phyloP scores from a whole-genome alignment of 2,797 vertebrate species.

The Fistularia commersonii region DNA sequence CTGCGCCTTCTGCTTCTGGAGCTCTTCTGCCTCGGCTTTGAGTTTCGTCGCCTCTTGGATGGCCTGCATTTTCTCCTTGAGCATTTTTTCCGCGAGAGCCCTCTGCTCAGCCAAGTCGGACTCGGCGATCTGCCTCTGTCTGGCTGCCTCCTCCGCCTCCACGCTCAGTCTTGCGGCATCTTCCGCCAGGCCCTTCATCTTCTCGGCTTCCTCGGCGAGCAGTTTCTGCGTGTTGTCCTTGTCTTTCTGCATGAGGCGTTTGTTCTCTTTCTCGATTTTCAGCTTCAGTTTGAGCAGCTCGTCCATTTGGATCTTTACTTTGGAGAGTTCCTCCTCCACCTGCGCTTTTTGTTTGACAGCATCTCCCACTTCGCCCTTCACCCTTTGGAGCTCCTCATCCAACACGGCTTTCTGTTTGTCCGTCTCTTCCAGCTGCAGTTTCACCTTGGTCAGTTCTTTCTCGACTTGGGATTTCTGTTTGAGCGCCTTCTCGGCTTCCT shows the following conservation, averaged over 20 bases:
- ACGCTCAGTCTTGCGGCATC: conserved; percentile 86
- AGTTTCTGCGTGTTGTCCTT: conserved; percentile 88
- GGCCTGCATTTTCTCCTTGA: conserved; percentile 96
- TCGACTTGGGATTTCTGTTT: conserved; percentile 92
- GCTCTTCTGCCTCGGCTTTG: conserved; percentile 86
- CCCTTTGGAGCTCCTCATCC: conserved; percentile 89
- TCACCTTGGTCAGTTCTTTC: conserved; percentile 83
- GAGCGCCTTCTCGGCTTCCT: conserved; percentile 85
- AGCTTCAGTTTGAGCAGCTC: conserved; percentile 87
- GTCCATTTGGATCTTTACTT: conserved; percentile 90
- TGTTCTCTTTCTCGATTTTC: conserved; percentile 89
- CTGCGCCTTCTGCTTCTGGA: conserved; percentile 90
- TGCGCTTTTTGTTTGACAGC: conserved; percentile 85
- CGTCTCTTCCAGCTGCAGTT: conserved; percentile 86
- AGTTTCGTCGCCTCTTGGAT: conserved; percentile 89
- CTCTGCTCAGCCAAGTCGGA: conserved; percentile 85
- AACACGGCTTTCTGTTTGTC: conserved; percentile 88
- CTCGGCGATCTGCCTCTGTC: conserved; percentile 84
- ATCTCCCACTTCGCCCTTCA: conserved; percentile 87
- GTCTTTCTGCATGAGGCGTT: conserved; percentile 81
- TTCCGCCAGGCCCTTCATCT: conserved; percentile 90
- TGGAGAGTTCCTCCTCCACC: conserved; percentile 88
- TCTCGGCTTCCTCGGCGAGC: conserved; percentile 88
- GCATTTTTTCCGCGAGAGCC: conserved; percentile 87
- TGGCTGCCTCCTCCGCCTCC: conserved; percentile 88